Evolutionary conservation across 2,888 invertebrate species (phyloP).

Genomic region (Homarus gammarus): DNA sequence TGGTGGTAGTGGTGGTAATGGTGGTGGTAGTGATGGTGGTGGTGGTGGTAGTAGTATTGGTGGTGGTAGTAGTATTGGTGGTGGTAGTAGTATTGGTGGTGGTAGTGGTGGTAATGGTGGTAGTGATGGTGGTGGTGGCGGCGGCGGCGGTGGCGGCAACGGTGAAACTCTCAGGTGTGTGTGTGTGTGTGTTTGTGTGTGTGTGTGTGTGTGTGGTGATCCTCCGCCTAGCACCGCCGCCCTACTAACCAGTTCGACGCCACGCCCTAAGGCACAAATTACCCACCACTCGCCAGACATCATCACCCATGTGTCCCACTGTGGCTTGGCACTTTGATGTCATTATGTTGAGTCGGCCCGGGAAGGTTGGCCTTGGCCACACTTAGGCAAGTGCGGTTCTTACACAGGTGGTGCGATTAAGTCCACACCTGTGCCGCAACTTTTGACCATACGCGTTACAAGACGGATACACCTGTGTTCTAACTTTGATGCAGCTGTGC

Average conservation of each 20-base stretch:
- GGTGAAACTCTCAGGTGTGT: neutral
- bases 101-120: constrained; percentile 2
- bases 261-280: neutral
- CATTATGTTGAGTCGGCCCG: neutral
- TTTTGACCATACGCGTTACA: too few relatives aligned
- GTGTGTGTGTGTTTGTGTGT: neutral
- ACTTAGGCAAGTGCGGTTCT: neutral
- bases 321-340: neutral
- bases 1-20: neutral
- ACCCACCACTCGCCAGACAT: neutral
- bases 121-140: neutral
- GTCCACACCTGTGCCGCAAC: neutral
- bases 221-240: neutral
- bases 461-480: too few relatives aligned
- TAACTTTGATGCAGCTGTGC: too few relatives aligned
- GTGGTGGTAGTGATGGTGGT: neutral
- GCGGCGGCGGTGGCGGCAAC: neutral
- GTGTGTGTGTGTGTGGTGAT: neutral
- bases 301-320: neutral
- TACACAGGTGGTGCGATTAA: too few relatives aligned
- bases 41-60: neutral
- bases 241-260: neutral
- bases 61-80: neutral
- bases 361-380: neutral
- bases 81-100: neutral